phyloP scores from a whole-genome alignment of 37 sponge, comb jelly and placozoan genomes.

The Ianthella basta region DNA sequence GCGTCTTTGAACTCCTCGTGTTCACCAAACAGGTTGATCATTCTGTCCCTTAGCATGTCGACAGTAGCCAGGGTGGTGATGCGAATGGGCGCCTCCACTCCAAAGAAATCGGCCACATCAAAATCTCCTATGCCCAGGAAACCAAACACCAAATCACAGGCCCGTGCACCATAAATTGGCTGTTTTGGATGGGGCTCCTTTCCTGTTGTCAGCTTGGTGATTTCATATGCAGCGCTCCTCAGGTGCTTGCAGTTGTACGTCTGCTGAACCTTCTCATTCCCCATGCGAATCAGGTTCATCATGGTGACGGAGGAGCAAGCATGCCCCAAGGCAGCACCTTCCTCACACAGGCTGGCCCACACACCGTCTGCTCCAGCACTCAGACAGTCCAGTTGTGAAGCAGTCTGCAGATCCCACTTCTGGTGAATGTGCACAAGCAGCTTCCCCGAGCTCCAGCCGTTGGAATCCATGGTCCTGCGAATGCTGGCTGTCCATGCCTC shows the following conservation, averaged over 20 bases:
- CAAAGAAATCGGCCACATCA: conserved; percentile 84
- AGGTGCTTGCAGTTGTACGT: conserved; percentile 75
- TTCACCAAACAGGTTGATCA: conserved; percentile 70
- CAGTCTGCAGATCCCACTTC: conserved; percentile 82
- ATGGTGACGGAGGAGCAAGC: conserved; percentile 79
- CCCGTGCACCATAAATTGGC: conserved; percentile 74
- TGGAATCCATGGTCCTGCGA: conserved; percentile 66
- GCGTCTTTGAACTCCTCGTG: conserved; percentile 56
- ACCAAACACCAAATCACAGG: conserved; percentile 77
- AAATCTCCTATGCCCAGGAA: conserved; percentile 66
- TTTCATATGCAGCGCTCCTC: conserved; percentile 69
- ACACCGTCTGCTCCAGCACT: conserved; percentile 83
- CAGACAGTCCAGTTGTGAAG: conserved; percentile 75
- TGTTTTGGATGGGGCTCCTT: conserved; percentile 73
- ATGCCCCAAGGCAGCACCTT: conserved; percentile 91
- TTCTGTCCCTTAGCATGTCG: conserved; percentile 67
- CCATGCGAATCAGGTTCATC: conserved; percentile 85
- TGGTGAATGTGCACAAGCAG: conserved; percentile 79
- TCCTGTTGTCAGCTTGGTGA: conserved; percentile 81
- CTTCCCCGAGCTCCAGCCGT: conserved; percentile 72
- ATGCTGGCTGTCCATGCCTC: conserved; percentile 77
- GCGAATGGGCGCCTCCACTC: conserved; percentile 56
- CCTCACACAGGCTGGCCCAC: conserved; percentile 86
- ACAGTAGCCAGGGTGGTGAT: conserved; percentile 77
- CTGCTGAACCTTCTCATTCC: conserved; percentile 68